phyloP scores from a whole-genome alignment of 1,140 invertebrate species.

The Drosophila navojoa region DNA sequence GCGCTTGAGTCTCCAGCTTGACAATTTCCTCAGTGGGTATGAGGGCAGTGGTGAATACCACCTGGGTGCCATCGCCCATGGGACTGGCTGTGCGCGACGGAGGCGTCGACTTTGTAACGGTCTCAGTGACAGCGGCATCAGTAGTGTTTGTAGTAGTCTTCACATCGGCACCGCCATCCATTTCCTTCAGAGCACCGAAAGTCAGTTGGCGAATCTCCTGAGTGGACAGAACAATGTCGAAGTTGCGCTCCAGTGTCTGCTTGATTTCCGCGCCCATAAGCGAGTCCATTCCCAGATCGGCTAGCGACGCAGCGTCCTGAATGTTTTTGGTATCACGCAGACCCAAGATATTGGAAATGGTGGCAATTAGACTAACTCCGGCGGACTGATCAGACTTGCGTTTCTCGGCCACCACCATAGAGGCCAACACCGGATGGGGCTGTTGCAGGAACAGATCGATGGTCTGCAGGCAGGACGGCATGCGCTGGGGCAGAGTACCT shows the following conservation, averaged over 20 bases:
- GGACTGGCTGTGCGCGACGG: constrained; percentile 56
- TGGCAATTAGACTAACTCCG: constrained; percentile 87
- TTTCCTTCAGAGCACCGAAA: constrained; percentile 88
- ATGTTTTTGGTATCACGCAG: constrained; percentile 91
- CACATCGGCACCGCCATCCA: constrained; percentile 85
- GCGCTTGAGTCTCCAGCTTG: constrained; percentile 85
- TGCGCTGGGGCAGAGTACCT: constrained; percentile 96
- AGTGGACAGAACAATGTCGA: constrained; percentile 93
- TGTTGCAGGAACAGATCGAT: constrained; percentile 95
- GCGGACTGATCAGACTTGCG: constrained; percentile 85
- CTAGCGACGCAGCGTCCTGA: constrained; percentile 89
- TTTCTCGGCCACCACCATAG: constrained; percentile 92
- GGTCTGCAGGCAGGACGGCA: constrained; percentile 93
- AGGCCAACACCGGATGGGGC: constrained; percentile 92
- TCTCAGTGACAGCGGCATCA: constrained; percentile 42
- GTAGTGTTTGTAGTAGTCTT: constrained; percentile 50
- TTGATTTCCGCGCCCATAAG: constrained; percentile 99
- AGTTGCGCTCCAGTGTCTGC: constrained; percentile 96
- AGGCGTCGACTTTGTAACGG: constrained; percentile 49
- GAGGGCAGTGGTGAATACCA: constrained; percentile 85
- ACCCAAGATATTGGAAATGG: constrained; percentile 94
- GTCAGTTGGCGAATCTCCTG: constrained; percentile 94
- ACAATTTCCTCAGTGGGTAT: constrained; percentile 88
- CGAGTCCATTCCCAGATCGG: constrained; percentile 98
- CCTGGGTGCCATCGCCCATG: constrained; percentile 83